Evolutionary conservation across 1,140 invertebrate genomes (phyloP).

Genomic region (Euwallacea similis): DNA sequence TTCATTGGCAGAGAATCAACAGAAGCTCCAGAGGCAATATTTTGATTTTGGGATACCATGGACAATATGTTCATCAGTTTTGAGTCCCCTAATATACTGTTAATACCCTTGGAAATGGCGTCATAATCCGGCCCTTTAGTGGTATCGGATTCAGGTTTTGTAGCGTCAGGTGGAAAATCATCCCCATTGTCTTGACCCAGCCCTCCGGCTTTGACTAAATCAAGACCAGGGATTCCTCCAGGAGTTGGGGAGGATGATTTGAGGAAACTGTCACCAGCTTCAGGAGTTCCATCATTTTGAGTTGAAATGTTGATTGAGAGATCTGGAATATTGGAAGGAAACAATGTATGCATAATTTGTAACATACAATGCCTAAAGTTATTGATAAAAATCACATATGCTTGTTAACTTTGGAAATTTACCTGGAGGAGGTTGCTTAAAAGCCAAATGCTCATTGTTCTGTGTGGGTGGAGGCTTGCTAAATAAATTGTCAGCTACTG

Average conservation of each 20-base stretch:
- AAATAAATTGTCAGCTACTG: conserved; percentile 29
- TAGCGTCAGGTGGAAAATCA: conserved; percentile 47
- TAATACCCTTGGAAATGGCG: conserved; percentile 62
- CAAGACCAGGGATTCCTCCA: conserved; percentile 66
- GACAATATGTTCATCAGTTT: conserved; percentile 63
- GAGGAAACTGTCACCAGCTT: conserved; percentile 34
- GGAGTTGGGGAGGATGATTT: conserved; percentile 37
- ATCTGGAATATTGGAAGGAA: too few species aligned
- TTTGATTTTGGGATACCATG: conserved; percentile 54
- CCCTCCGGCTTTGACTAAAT: conserved; percentile 59
- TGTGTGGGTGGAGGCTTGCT: conserved; percentile 45
- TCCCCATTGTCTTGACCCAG: conserved; percentile 41
- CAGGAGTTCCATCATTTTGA: conserved; percentile 11
- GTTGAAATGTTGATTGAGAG: neutral
- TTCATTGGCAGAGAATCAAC: neutral
- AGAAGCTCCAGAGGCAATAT: neutral
- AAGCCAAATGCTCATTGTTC: conserved; percentile 45
- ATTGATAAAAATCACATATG: neutral
- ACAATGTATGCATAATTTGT: too few species aligned
- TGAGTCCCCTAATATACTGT: conserved; percentile 62
- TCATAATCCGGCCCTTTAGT: conserved; percentile 57
- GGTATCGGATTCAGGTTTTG: conserved; percentile 35
- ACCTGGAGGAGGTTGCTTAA: conserved; percentile 36
- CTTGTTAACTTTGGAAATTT: conserved; percentile 1
- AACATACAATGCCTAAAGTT: too few species aligned